A percentile compares a stretch with the other conserved stretches of the same genome.
These are phyloP conservation scores for Brevimyrus niger DNA, from an alignment of 2,113 vertebrate genomes.

Conservation along the genomic window DNA sequence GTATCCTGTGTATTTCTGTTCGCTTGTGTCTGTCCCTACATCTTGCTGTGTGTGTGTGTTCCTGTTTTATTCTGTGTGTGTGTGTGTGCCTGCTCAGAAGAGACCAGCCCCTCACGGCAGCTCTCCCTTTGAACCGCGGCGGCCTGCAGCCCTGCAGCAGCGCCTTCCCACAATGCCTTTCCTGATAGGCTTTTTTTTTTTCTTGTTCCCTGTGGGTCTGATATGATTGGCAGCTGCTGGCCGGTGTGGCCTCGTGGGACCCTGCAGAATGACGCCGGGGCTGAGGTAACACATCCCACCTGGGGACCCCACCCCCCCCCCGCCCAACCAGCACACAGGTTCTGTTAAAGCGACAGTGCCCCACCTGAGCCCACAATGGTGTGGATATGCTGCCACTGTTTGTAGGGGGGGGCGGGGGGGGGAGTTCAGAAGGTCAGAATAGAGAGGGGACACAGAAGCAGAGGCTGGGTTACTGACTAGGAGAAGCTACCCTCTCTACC, in stretches of 20 bases:
- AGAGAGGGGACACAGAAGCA: not conserved
- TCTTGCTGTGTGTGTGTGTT: constrained; percentile 8
- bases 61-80: not conserved
- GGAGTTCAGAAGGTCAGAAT: not conserved
- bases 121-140: constrained; percentile 70
- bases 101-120: constrained; percentile 55
- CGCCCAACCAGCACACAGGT: not conserved
- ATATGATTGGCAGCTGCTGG: constrained; percentile 67
- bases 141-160: constrained; percentile 27
- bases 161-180: constrained; percentile 9
- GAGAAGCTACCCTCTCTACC: not conserved
- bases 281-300: not conserved
- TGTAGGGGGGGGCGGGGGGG: not conserved
- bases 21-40: constrained; percentile 17
- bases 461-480: not conserved
- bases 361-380: not conserved
- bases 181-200: not conserved
- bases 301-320: not conserved
- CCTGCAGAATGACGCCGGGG: not conserved
- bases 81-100: constrained; percentile 52
- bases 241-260: constrained; percentile 49
- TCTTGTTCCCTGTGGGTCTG: constrained; percentile 40
- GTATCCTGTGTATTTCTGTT: not conserved
- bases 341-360: not conserved
- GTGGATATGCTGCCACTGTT: not conserved